Conservation (phyloP, 2,888 invertebrate genomes). For the Agrotis clavis region DNA sequence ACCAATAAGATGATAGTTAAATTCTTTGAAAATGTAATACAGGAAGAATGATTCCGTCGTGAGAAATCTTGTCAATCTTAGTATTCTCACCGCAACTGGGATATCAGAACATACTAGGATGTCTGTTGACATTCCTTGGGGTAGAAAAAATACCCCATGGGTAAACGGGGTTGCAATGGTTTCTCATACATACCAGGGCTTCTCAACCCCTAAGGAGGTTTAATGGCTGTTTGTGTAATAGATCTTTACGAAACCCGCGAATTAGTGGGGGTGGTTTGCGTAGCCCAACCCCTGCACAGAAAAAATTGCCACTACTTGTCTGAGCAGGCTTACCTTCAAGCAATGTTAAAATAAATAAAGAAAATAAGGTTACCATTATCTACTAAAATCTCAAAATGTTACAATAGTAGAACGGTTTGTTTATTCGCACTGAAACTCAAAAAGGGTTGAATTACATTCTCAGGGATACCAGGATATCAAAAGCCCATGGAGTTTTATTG, state of each 20-base stretch:
- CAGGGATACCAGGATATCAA: conserved; percentile 42
- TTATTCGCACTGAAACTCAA: not conserved
- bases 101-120: conserved; percentile 22
- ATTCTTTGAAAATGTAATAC: not conserved
- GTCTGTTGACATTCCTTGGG: not conserved
- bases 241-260: conserved; percentile 22
- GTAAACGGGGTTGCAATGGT: conserved; percentile 21
- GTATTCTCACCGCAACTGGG: conserved; percentile 40
- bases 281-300: conserved; percentile 18
- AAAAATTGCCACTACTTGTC: conserved; percentile 1
- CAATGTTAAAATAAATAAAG: not conserved
- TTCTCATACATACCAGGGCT: conserved; percentile 47
- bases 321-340: too few relatives aligned
- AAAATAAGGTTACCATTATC: not conserved
- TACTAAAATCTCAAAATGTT: not conserved
- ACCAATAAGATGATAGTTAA: not conserved
- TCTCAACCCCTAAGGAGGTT: conserved; percentile 10
- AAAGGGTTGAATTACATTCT: conserved; percentile 37
- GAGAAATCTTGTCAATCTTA: conserved; percentile 25
- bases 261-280: conserved; percentile 1
- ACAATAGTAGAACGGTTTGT: not conserved
- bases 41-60: not conserved
- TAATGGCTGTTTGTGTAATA: not conserved
- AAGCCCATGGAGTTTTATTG: conserved; percentile 22
- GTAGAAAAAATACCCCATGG: not conserved